phyloP scores from a whole-genome alignment of 2,888 invertebrate species.

The Galerucella pusilla region DNA sequence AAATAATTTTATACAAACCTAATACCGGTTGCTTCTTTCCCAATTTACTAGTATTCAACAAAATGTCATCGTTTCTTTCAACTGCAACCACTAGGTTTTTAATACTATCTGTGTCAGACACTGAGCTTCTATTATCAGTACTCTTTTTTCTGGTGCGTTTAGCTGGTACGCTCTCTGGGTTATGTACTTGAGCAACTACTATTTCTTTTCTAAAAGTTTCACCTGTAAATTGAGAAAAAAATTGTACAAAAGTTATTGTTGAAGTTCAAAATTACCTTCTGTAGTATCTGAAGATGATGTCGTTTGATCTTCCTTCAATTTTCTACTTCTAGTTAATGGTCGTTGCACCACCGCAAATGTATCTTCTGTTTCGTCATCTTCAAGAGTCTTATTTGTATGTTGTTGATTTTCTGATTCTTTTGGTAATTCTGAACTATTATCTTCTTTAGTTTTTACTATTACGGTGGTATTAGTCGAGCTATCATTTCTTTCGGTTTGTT shows the following conservation, averaged over 20 bases:
- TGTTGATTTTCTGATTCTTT: not conserved
- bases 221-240: slow-evolving; percentile 14
- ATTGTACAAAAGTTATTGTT: not conserved
- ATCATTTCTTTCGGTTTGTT: too few relatives aligned
- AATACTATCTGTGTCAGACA: not conserved
- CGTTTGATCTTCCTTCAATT: not conserved
- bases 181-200: slow-evolving; percentile 39
- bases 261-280: slow-evolving; percentile 7
- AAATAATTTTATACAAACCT: not conserved
- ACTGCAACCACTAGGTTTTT: not conserved
- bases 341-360: not conserved
- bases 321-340: not conserved
- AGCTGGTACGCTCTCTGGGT: not conserved
- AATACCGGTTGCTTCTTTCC: not conserved
- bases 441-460: not conserved
- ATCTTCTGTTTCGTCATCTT: not conserved
- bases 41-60: not conserved
- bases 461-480: too few relatives aligned
- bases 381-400: not conserved
- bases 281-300: not conserved
- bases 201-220: slow-evolving; percentile 33
- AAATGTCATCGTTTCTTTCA: not conserved
- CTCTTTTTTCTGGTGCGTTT: slow-evolving; percentile 26
- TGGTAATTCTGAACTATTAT: not conserved
- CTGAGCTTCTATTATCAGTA: not conserved